Evolutionary conservation across 2,888 invertebrate species (phyloP).

Genomic region (Nesidiocoris tenuis): DNA sequence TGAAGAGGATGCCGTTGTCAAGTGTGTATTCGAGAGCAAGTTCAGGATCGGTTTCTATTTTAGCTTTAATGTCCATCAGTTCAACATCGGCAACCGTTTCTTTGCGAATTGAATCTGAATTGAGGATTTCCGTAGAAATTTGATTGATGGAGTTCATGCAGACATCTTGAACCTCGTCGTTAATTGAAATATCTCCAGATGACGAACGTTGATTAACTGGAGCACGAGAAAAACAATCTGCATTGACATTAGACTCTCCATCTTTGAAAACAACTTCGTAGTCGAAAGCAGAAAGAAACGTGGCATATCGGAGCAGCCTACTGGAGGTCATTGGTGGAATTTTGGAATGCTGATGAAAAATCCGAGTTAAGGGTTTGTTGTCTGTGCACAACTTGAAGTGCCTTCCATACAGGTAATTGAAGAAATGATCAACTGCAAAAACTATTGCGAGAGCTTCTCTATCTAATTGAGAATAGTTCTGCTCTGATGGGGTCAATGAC

Average conservation of each 20-base stretch:
- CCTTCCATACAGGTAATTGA: constrained; percentile 1
- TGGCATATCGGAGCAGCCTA: not conserved
- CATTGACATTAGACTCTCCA: constrained; percentile 12
- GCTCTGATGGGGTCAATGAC: constrained; percentile 48
- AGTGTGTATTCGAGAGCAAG: not conserved
- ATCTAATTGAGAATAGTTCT: constrained; percentile 13
- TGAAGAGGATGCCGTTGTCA: constrained; percentile 37
- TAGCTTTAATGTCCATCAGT: not conserved
- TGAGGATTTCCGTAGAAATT: constrained; percentile 2
- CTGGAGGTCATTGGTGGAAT: constrained; percentile 1
- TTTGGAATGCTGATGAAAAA: constrained; percentile 8
- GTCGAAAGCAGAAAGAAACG: constrained; percentile 6
- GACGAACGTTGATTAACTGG: not conserved
- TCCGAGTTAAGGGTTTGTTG: constrained; percentile 32
- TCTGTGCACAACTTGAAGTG: constrained; percentile 36
- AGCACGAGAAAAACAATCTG: constrained; percentile 32
- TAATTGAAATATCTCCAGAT: not conserved
- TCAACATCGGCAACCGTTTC: constrained; percentile 38
- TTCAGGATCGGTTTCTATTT: not conserved
- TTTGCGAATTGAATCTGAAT: constrained; percentile 1
- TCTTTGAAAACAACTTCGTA: constrained; percentile 14
- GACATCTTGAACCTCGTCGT: constrained; percentile 3
- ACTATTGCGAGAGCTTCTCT: constrained; percentile 8
- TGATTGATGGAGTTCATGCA: not conserved
- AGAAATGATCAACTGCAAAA: constrained; percentile 38